Evolutionary conservation across 2,113 vertebrate species (phyloP), one percentile per base, ranked within the genome.

Genomic region (Colinus virginianus): DNA sequence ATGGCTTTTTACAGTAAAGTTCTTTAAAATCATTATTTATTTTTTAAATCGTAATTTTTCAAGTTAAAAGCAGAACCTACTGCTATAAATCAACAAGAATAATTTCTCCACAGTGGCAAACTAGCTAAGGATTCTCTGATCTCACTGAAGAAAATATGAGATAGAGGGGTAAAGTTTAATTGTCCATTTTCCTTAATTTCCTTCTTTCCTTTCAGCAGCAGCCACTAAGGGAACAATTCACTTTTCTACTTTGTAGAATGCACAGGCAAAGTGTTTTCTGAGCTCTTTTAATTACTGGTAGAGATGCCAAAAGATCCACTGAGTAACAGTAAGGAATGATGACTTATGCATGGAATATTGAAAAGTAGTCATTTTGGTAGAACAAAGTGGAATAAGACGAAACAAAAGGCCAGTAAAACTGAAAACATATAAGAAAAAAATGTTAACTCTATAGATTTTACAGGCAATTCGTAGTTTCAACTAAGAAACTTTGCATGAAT

Each of bases 121-220:
- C 64, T 80, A 94, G 64, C 46, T 46, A 91, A 85, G 61, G 89
- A 89, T 82, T 93, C 67, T 92, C 90, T 91, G 87, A 91, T 95
- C 85, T 77, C 26, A 21, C 38, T 88, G 80, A 95, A 97, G 87
- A 96, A 97, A 96, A 91, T 84, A 97, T 85, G 70, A 93, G 51
- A 9, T 58, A 90, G 26, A 46, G 59, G 63, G 88, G 55, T 91
- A 95, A 90, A 94, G 69, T 96, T 95, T 95, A 96, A 97, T 94
- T 25, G 21, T 90, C 88, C 76, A 77, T 71, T 79, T 95, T 95
- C 88, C 40, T 90, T 56, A 94, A 77, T 94, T 95, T 96, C 70
- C 59, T 92, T 68, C 67, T 59, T 87, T 70, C 82, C 42, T 93
- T 96, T 91, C 70, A 90, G 40, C 56, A 82, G 78, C 45, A 95